Base-by-base conservation (phyloP, 1,140 invertebrate genomes). In the Euura lappo region DNA sequence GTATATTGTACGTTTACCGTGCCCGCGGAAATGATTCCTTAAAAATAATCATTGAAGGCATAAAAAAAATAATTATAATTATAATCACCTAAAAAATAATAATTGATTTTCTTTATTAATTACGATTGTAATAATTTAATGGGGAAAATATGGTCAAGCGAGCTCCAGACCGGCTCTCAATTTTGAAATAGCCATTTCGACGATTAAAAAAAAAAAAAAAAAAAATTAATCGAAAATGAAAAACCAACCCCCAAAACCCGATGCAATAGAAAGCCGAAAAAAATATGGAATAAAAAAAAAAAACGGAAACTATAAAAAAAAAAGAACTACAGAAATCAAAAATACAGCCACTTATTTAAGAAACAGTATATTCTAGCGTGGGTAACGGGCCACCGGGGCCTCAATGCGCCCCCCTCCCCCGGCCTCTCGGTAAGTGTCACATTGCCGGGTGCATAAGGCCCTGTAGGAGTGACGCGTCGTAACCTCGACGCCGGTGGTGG, bases 181-280 rank as follows among this genome's bases (percentile, higher is more conserved):
- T 88, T 87, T 89, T 89, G 89, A 90, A 91, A 91, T 91, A 91
- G 90, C 89, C 89, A 90, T 88, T 89, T 88, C 85, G 86, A 88
- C 86, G 86, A 87, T 60, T 85, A 90, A 89, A 88, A 90, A 85
- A 87, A 87, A 88, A 88, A 87, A 84, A 28, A 28, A 28, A 77
- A 28, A 77, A 76, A 79, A 89, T n/a, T n/a, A n/a, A n/a, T n/a
- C n/a, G n/a, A n/a, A n/a, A n/a, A n/a, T 80, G 84, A 8, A 60
- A 86, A 76, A 87, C 87, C 85, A 85, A 91, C 86, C 90, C 88
- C 87, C 87, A 88, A 89, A 89, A 90, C 89, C 89, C 85, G 86
- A 87, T 85, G 87, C 90, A 91, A 91, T 91, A 91, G 90, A 73
- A 72, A 77, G 79, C 86, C 83, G 86, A 88, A 86, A 86, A 85